Conservation (phyloP, 2,888 invertebrate genomes). For the Andrena haemorrhoa region DNA sequence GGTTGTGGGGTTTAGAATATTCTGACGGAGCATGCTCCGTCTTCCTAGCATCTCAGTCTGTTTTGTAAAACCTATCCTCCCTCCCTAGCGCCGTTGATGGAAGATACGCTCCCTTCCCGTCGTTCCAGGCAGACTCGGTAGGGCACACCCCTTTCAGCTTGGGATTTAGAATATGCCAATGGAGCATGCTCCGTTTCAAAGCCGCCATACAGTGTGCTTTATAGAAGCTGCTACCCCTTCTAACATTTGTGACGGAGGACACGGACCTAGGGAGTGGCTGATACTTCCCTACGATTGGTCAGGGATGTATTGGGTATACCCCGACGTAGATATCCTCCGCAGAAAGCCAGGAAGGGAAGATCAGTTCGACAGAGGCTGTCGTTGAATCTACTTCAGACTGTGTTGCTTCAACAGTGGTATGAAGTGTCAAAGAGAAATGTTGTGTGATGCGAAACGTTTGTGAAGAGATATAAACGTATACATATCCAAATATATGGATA, state of each 20-base stretch:
- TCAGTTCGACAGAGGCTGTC: slow-evolving; percentile 62
- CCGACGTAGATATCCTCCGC: slow-evolving; percentile 66
- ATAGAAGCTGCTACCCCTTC: slow-evolving; percentile 70
- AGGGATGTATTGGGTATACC: slow-evolving; percentile 66
- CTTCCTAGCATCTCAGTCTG: slow-evolving; percentile 69
- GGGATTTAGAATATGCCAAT: slow-evolving; percentile 75
- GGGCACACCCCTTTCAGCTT: slow-evolving; percentile 73
- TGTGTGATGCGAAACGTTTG: slow-evolving; percentile 5
- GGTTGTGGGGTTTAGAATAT: slow-evolving; percentile 71
- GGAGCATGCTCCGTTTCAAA: slow-evolving; percentile 73
- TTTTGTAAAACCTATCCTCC: slow-evolving; percentile 64
- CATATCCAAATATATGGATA: neutral
- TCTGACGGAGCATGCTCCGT: slow-evolving; percentile 73
- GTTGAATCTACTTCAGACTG: slow-evolving; percentile 37
- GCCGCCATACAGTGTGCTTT: slow-evolving; percentile 69
- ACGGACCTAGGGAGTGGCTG: slow-evolving; percentile 75
- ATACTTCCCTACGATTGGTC: slow-evolving; percentile 74
- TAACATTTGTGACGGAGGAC: slow-evolving; percentile 74
- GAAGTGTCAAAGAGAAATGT: slow-evolving; percentile 12
- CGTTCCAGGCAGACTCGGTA: slow-evolving; percentile 45
- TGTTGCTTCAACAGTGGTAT: slow-evolving; percentile 10
- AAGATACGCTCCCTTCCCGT: slow-evolving; percentile 72
- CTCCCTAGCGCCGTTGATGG: slow-evolving; percentile 73
- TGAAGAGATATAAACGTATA: neutral
- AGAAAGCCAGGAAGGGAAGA: slow-evolving; percentile 70